Evolutionary conservation across 1,140 invertebrate species (phyloP).

Genomic region (Diprion similis): DNA sequence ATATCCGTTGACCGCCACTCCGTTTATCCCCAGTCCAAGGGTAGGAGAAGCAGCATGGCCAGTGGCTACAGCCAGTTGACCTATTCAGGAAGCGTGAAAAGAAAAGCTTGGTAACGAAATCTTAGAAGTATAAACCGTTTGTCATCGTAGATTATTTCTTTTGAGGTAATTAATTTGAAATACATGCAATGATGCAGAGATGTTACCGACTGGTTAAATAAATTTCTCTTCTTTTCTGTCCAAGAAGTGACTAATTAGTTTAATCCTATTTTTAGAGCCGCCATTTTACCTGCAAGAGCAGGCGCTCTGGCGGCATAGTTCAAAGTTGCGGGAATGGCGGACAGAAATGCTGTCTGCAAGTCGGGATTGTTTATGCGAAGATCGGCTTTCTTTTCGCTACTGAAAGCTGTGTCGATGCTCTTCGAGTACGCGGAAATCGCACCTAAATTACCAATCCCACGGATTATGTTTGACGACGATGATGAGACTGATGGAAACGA

Average conservation of each 20-base stretch:
- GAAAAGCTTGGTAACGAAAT: no score
- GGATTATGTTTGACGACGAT: constrained; percentile 30
- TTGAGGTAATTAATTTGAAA: no score
- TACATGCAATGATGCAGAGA: no score
- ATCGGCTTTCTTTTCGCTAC: constrained; percentile 40
- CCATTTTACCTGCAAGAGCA: constrained; percentile 24
- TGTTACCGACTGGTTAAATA: no score
- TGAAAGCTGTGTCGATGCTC: constrained; percentile 42
- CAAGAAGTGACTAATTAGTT: no score
- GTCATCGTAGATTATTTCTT: no score
- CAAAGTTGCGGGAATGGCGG: constrained; percentile 13
- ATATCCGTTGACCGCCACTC: constrained; percentile 24
- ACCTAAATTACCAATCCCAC: constrained; percentile 37
- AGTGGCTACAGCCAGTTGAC: constrained; percentile 5
- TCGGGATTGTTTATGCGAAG: constrained; percentile 43
- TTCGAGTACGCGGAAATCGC: constrained; percentile 33
- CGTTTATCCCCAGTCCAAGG: constrained; percentile 21
- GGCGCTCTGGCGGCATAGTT: constrained; percentile 23
- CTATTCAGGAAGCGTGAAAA: not conserved
- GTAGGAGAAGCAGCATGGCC: constrained; percentile 6
- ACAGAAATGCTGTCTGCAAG: constrained; percentile 26
- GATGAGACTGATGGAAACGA: constrained; percentile 26
- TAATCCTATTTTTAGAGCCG: not conserved
- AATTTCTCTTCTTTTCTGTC: no score
- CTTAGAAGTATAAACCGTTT: no score